A percentile compares a stretch with the other conserved stretches of the same genome.
These are phyloP conservation scores for Ochotona princeps DNA, from an alignment of 2,113 vertebrate species.

Conservation along the genomic window DNA sequence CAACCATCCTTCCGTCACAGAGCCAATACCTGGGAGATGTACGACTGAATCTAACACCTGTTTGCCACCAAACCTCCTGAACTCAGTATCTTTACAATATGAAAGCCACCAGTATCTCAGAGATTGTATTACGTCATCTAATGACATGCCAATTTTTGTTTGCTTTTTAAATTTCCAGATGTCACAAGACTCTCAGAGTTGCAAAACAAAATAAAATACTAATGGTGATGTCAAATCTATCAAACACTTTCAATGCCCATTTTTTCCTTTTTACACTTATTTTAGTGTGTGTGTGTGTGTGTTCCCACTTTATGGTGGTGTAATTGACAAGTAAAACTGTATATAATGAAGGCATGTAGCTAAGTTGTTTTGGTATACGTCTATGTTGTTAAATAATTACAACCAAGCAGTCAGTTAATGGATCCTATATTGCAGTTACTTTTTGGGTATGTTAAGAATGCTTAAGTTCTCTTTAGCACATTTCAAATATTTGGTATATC, in stretches of 20 bases:
- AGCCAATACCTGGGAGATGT: fast-evolving
- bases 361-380: not conserved
- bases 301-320: not conserved
- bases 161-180: not conserved
- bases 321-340: not conserved
- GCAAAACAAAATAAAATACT: not conserved
- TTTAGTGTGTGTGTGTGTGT: not conserved
- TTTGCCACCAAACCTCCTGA: not conserved
- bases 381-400: not conserved
- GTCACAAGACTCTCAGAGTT: not conserved
- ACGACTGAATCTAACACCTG: not conserved
- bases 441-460: not conserved
- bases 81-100: not conserved
- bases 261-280: not conserved
- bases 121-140: not conserved
- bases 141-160: not conserved
- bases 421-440: not conserved
- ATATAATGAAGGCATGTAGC: not conserved
- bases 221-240: not conserved
- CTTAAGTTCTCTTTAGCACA: not conserved
- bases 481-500: not conserved
- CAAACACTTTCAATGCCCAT: not conserved
- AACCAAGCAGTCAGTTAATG: not conserved
- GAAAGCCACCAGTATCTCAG: not conserved
- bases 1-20: too few relatives aligned